phyloP scores from a whole-genome alignment of 2,797 vertebrate species.

The Arrhamphus sclerolepis region DNA sequence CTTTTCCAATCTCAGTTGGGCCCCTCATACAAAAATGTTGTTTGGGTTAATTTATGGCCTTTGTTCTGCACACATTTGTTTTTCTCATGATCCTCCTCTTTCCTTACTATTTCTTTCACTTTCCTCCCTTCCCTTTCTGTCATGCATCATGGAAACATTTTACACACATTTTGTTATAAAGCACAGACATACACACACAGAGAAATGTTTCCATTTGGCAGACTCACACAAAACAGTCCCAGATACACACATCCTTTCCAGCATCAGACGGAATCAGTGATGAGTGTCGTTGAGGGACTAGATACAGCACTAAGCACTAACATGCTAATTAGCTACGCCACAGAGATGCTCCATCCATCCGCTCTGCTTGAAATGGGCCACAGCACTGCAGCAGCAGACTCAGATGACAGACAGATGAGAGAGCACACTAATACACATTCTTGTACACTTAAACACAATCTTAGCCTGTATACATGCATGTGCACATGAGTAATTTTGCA shows the following conservation, averaged over 20 bases:
- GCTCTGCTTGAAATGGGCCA: slow-evolving; percentile 73
- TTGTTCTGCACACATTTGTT: background rate
- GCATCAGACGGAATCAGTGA: slow-evolving; percentile 80
- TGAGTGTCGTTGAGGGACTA: slow-evolving; percentile 77
- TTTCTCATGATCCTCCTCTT: slow-evolving; percentile 15
- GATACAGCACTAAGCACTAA: slow-evolving; percentile 75
- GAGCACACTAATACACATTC: slow-evolving; percentile 32
- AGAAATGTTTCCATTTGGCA: slow-evolving; percentile 62
- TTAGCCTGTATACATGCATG: background rate
- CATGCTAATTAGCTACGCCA: slow-evolving; percentile 81
- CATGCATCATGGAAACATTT: slow-evolving; percentile 43
- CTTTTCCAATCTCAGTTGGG: background rate
- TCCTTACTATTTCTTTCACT: slow-evolving; percentile 13
- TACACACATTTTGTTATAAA: slow-evolving; percentile 45
- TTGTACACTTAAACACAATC: slow-evolving; percentile 5
- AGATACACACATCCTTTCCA: slow-evolving; percentile 53
- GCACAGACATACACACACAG: slow-evolving; percentile 19
- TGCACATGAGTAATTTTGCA: slow-evolving; percentile 5
- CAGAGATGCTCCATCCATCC: slow-evolving; percentile 72
- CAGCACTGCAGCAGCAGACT: slow-evolving; percentile 55
- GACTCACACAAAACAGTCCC: slow-evolving; percentile 52
- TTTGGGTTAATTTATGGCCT: background rate
- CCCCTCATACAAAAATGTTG: background rate
- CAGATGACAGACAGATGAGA: slow-evolving; percentile 32
- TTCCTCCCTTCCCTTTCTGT: slow-evolving; percentile 22